Percentiles rank a stretch among this genome's conserved stretches.
Evolutionary conservation across 1,140 invertebrate species (phyloP).

Genomic region (Hyposmocoma kahamanoa): DNA sequence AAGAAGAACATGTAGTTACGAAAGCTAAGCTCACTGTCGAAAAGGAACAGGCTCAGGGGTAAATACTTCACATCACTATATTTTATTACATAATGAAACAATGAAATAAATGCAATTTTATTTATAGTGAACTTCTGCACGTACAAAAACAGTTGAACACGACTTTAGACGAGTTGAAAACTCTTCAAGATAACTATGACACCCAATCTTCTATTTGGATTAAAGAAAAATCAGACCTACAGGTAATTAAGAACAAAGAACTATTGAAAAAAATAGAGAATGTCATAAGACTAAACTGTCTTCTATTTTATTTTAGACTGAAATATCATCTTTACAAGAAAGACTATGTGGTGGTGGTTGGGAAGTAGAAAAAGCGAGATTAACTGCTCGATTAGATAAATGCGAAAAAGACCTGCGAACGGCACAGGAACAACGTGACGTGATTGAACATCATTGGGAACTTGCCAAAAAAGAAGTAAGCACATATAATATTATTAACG

Average conservation of each 20-base stretch:
- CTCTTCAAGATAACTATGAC: conserved; percentile 80
- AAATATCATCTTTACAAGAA: conserved; percentile 79
- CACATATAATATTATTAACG: not conserved
- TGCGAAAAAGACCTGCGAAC: conserved; percentile 83
- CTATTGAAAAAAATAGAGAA: not conserved
- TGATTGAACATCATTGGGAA: conserved; percentile 71
- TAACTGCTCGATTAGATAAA: conserved; percentile 82
- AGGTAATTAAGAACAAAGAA: conserved; percentile 64
- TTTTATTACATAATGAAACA: not conserved
- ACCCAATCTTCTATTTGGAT: conserved; percentile 81
- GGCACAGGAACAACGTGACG: conserved; percentile 82
- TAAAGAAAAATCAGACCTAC: conserved; percentile 82
- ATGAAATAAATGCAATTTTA: not conserved
- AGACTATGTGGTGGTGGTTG: conserved; percentile 73
- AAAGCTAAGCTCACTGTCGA: conserved; percentile 86
- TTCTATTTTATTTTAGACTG: conserved; percentile 67
- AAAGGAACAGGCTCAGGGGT: conserved; percentile 79
- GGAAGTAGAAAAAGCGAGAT: conserved; percentile 78
- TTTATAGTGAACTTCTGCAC: conserved; percentile 53
- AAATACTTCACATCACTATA: conserved; percentile 13
- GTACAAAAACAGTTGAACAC: conserved; percentile 75
- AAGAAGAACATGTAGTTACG: conserved; percentile 86
- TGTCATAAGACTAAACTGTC: conserved; percentile 2
- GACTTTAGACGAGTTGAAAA: conserved; percentile 79
- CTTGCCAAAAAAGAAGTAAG: conserved; percentile 55